Base-by-base conservation (phyloP, 2,888 invertebrate genomes). In the Drosophila acutilabella region DNA sequence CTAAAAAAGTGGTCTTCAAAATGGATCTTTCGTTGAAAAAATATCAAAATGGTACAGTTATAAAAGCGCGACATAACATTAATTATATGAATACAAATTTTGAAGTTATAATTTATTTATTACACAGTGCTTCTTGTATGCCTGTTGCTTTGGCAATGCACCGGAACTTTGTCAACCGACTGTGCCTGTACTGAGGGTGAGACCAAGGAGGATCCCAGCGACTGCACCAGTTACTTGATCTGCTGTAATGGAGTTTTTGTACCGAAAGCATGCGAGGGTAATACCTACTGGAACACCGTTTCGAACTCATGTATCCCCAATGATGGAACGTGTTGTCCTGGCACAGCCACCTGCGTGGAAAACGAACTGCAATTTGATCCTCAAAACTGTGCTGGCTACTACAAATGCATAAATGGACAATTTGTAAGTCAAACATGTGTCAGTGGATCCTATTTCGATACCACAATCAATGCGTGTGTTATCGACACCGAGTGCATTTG, bases 161-260 rank as follows among this genome's bases (percentile, higher is more conserved):
- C 59, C 5, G 68, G 30, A 10, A 48, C 73, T 1, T 26, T 66
- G 20, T 45, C 70, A 2, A 30, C 60, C 1, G 56, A 36, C 20
- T 81, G 80, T 8, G 30, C 30, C 14, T 85, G 81, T 44, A 41
- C 6, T 5, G 77, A 77, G 1, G 85, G 82, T 5, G 85, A 77
- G 6, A 64, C 64, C 0, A 10, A 71, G 40, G 33, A 13, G 0
- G 78, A 81, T 38, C 20, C 47, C 5, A 50, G 53, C 20, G 72
- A 72, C 53, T 70, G 71, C 26, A 42, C 36, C 33, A 65, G 54
- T 6, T 83, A 76, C 51, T 64, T n/a, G 7, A 38, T 53, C 6
- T 83, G 84, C 59, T 74, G 65, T n/a, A 48, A 26, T 30, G 84
- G 76, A 14, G 38, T 41, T 7, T 71, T 71, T 14, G 71, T 72